These are phyloP conservation scores for Thymelicus sylvestris DNA, from an alignment of 2,888 invertebrate genomes.

Conservation along the genomic window DNA sequence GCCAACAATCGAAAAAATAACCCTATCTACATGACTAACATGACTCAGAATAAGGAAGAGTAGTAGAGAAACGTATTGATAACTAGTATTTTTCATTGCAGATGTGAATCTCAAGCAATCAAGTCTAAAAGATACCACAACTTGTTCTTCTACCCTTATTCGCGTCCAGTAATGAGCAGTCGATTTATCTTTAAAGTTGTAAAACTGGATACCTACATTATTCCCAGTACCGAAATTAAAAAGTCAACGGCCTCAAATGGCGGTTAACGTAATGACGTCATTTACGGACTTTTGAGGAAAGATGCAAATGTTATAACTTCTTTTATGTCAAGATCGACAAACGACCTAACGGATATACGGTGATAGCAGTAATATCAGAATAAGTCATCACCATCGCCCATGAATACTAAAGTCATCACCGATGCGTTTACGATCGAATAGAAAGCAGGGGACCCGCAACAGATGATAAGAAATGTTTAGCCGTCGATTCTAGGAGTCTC, in stretches of 20 bases:
- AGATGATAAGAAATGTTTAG: no score
- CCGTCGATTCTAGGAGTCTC: no score
- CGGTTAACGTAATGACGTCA: constrained; percentile 17
- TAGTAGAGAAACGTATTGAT: no score
- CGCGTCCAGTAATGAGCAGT: constrained; percentile 21
- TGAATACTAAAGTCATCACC: no score
- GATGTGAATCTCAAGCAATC: not conserved
- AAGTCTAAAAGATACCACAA: not conserved
- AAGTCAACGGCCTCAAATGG: constrained; percentile 41
- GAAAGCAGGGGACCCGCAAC: no score
- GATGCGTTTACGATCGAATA: no score
- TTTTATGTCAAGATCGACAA: not conserved
- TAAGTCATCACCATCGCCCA: no score
- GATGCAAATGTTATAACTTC: not conserved
- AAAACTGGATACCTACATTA: constrained; percentile 31
- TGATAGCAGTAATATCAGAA: no score
- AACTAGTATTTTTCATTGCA: not conserved
- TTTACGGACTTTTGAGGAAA: constrained; percentile 9
- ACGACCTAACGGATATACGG: no score
- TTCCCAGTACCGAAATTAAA: constrained; percentile 31
- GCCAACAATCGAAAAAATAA: not conserved
- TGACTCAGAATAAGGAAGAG: not conserved
- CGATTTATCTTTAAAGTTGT: constrained; percentile 33
- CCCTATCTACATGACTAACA: not conserved
- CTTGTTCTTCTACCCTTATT: not conserved